Evolutionary conservation across 2,888 invertebrate genomes (phyloP).

Genomic region (Azorinus chamasolen): DNA sequence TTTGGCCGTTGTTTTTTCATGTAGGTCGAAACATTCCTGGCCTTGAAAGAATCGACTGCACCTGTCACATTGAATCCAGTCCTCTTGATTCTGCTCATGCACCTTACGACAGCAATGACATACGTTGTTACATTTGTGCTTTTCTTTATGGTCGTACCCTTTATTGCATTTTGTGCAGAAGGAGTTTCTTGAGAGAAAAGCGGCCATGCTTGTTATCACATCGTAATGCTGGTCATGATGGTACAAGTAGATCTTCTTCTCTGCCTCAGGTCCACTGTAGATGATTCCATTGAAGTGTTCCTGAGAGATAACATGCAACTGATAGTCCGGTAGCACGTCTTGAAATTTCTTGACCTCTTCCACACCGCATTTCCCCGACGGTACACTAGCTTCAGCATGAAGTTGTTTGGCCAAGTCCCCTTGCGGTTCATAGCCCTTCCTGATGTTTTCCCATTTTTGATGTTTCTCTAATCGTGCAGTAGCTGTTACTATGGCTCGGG

Average conservation of each 20-base stretch:
- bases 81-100: neutral
- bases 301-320: constrained; percentile 33
- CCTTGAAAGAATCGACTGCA: constrained; percentile 26
- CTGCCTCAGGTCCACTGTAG: no score
- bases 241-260: no score
- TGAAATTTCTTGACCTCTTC: constrained; percentile 36
- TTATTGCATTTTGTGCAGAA: constrained; percentile 37
- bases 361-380: constrained; percentile 11
- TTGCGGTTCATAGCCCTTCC: constrained; percentile 21
- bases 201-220: constrained; percentile 53
- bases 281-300: constrained; percentile 49
- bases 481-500: no score
- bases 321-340: constrained; percentile 16
- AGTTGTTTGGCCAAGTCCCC: constrained; percentile 16
- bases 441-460: constrained; percentile 24
- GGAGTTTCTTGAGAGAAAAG: constrained; percentile 42
- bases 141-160: constrained; percentile 32
- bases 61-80: constrained; percentile 8
- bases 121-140: constrained; percentile 30
- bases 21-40: constrained; percentile 22
- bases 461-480: constrained; percentile 40
- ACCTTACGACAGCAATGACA: constrained; percentile 28
- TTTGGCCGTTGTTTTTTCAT: neutral
- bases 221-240: constrained; percentile 55
- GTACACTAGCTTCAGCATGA: constrained; percentile 20